Evolutionary conservation across 1,140 invertebrate genomes (phyloP).

Genomic region (Latrodectus geometricus): DNA sequence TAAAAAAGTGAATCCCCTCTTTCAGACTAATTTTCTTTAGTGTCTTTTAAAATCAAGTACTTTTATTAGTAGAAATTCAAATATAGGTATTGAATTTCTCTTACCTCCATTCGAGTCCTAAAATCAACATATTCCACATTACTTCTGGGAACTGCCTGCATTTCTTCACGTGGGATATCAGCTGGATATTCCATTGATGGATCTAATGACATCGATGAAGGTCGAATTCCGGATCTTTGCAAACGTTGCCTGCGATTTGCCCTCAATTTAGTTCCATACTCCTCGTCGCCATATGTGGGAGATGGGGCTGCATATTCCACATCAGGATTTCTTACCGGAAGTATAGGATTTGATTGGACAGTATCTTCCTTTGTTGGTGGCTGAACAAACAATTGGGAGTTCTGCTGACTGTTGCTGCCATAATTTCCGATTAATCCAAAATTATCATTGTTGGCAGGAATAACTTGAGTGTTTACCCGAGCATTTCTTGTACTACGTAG

Average conservation of each 20-base stretch:
- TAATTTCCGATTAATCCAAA: neutral
- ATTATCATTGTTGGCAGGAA: neutral
- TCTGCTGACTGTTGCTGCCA: too few species aligned
- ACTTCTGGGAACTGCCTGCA: neutral
- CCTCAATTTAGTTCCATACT: neutral
- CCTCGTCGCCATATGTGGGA: neutral
- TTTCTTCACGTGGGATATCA: neutral
- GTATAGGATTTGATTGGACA: neutral
- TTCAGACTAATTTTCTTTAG: too few species aligned
- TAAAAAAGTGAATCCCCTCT: too few species aligned
- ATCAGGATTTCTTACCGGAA: neutral
- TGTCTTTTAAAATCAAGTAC: too few species aligned
- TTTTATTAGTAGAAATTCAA: too few species aligned
- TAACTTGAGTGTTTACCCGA: neutral
- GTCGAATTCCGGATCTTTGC: neutral
- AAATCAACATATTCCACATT: neutral
- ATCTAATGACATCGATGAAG: neutral
- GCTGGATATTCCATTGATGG: neutral
- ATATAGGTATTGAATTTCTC: neutral
- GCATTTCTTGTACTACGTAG: neutral
- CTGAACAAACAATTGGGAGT: neutral
- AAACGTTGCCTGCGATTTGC: neutral
- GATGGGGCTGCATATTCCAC: neutral
- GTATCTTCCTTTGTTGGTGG: neutral
- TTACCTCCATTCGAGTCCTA: neutral